Evolutionary conservation across 2,888 invertebrate genomes (phyloP).

Genomic region (Microctonus aethiopoides): DNA sequence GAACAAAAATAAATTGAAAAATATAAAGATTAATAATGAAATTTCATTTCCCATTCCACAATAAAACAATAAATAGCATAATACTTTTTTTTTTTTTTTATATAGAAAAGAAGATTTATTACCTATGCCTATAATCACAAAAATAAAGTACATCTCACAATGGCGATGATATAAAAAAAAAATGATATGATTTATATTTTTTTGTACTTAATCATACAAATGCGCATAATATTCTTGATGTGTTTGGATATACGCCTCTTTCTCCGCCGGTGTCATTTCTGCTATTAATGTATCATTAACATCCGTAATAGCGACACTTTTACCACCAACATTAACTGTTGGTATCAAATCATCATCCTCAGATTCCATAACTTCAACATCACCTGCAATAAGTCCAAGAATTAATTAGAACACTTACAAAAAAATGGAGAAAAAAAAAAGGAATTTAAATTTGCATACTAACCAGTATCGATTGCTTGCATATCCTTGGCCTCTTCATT

Average conservation of each 20-base stretch:
- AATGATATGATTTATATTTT: background rate
- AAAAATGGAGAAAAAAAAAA: conserved; percentile 45
- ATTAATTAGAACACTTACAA: conserved; percentile 17
- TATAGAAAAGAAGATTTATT: conserved; percentile 46
- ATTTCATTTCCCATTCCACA: no score
- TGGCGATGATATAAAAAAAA: conserved; percentile 26
- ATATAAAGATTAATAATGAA: conserved; percentile 29
- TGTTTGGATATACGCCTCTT: conserved; percentile 92
- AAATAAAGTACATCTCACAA: conserved; percentile 54
- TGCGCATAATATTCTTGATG: conserved; percentile 95
- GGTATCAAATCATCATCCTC: conserved; percentile 85
- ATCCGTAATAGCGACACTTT: conserved; percentile 83
- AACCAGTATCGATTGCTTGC: conserved; percentile 75
- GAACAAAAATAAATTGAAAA: conserved; percentile 32
- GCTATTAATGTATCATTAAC: conserved; percentile 88
- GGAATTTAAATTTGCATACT: no score
- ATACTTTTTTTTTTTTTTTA: background rate
- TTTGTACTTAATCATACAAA: conserved; percentile 76
- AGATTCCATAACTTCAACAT: conserved; percentile 80
- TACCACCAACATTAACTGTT: conserved; percentile 83
- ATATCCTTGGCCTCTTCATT: conserved; percentile 79
- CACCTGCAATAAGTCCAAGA: conserved; percentile 67
- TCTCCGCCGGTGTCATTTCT: conserved; percentile 91
- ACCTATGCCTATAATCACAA: conserved; percentile 49
- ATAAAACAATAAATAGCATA: background rate